Conservation (phyloP, 92 coral and sea anemone species). For the Epizoanthus rinbou region DNA sequence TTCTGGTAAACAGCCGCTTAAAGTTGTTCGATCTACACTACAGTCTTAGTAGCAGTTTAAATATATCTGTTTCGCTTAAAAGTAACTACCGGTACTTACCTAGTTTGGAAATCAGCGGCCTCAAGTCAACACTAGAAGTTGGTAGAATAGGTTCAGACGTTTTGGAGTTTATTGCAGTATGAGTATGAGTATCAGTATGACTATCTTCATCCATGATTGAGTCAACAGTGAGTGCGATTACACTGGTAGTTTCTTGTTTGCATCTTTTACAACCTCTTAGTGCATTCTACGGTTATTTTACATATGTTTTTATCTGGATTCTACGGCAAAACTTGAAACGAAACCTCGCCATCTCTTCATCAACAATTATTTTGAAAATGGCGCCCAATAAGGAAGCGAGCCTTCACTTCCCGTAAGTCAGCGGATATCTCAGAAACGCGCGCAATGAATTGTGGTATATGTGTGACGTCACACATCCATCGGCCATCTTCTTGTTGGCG, state of each 20-base stretch:
- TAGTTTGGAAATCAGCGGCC: conserved; percentile 85
- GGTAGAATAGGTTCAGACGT: conserved; percentile 57
- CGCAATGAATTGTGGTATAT: conserved; percentile 65
- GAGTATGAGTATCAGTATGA: too few relatives aligned
- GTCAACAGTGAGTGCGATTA: not conserved
- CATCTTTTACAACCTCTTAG: not conserved
- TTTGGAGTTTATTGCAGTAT: conserved; percentile 14
- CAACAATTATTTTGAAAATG: conserved; percentile 63
- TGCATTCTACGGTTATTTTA: not conserved
- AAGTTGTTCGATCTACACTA: too few relatives aligned
- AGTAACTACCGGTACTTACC: conserved; percentile 56
- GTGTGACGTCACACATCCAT: conserved; percentile 60
- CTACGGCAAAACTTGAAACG: too few relatives aligned
- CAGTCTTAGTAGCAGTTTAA: too few relatives aligned
- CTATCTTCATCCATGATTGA: conserved; percentile 51
- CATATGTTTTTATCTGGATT: not conserved
- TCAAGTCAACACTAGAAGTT: conserved; percentile 55
- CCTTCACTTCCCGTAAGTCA: too few relatives aligned
- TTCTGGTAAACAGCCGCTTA: too few relatives aligned
- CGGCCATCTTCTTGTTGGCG: conserved; percentile 62
- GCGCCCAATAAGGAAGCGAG: conserved; percentile 47
- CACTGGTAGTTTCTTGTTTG: not conserved
- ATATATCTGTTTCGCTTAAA: too few relatives aligned
- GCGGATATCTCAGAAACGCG: too few relatives aligned
- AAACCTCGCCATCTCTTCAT: not conserved